Evolutionary conservation across 2,888 invertebrate genomes (phyloP).

Genomic region (Cephalotes varians): DNA sequence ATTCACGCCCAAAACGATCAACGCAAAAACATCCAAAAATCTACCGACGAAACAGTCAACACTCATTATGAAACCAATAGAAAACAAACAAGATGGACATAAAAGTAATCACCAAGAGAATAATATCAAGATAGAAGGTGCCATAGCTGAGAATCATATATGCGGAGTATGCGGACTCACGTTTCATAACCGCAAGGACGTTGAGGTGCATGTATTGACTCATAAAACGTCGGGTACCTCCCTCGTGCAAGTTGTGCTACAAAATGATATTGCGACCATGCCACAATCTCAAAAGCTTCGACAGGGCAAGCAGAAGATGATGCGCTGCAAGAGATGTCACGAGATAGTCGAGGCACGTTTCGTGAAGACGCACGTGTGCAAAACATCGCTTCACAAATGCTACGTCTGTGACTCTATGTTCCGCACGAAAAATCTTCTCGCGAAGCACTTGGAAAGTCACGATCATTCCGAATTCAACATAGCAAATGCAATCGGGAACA

Average conservation of each 20-base stretch:
- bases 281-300: slow-evolving; percentile 20
- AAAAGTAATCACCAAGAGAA: slow-evolving; percentile 25
- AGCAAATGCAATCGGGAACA: slow-evolving; percentile 60
- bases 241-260: not conserved
- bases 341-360: slow-evolving; percentile 82
- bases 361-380: slow-evolving; percentile 82
- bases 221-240: slow-evolving; percentile 63
- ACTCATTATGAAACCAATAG: not conserved
- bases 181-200: slow-evolving; percentile 75
- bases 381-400: slow-evolving; percentile 74
- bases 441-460: slow-evolving; percentile 74
- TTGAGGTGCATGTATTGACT: slow-evolving; percentile 77
- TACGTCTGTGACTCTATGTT: slow-evolving; percentile 75
- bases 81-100: slow-evolving; percentile 12
- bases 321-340: slow-evolving; percentile 84
- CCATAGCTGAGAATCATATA: slow-evolving; percentile 71
- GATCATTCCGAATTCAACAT: slow-evolving; percentile 73
- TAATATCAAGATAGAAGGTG: slow-evolving; percentile 3
- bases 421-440: slow-evolving; percentile 72
- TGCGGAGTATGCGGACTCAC: slow-evolving; percentile 79
- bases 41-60: not conserved
- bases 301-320: slow-evolving; percentile 77
- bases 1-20: not conserved
- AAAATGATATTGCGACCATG: not conserved
- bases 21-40: not conserved